Evolutionary conservation across 1,140 invertebrate genomes (phyloP), one percentile per base, ranked within the genome.

Genomic region (Stenopsyche tienmushanensis): DNA sequence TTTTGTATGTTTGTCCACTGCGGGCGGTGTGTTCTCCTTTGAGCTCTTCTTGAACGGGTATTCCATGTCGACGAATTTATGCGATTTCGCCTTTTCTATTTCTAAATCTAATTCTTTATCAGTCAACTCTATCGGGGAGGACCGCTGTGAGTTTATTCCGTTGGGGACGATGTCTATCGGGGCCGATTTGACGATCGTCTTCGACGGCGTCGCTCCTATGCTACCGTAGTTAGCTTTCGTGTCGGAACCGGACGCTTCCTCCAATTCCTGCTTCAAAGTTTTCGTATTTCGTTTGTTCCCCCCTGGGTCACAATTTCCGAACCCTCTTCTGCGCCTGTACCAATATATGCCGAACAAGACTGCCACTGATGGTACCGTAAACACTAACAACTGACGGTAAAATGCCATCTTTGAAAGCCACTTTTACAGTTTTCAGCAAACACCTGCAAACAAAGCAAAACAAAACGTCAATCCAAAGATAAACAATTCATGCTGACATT

Each of bases 261-360:
- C 78, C 59, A 80, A 71, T 70, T 82, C 78, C 71, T 81, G 76
- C 73, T 77, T 75, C 59, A 81, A 73, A 72, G 72, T 77, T 76
- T 80, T 81, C 74, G 77, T 74, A 68, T 71, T 79, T 77, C 79
- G 77, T 76, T 53, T 57, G 49, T 78, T 80, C 78, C 79, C 78
- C 67, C 80, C 79, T 63, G 80, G 79, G 79, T 81, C 80, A 80
- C 78, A 79, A 75, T 79, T 80, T 70, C 78, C 76, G 73, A 76
- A 78, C 69, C 78, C 78, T 75, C 82, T 81, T 77, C 83, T 84
- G 78, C 82, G 83, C 78, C 80, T 83, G 81, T 83, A 86, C 84
- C 84, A 86, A 72, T 84, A 83, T 73, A 85, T 84, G 70, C 83
- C 83, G 72, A 85, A 77, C 66, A 86, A 76, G 66, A 85, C 78